These are phyloP conservation scores for Spinus pinus DNA, from an alignment of 2,797 vertebrate genomes.

Conservation along the genomic window DNA sequence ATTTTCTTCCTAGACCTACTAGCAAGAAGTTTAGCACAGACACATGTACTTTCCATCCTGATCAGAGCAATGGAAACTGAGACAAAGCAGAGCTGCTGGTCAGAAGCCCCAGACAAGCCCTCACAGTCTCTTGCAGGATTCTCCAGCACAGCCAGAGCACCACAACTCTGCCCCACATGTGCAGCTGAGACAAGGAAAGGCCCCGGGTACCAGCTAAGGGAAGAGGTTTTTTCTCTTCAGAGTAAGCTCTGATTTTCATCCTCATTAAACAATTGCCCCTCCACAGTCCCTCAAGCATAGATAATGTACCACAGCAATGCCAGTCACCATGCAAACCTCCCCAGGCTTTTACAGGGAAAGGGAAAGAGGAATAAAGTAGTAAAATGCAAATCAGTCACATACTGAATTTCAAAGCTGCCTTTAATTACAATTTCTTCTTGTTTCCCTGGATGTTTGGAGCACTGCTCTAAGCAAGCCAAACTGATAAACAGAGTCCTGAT, in stretches of 20 bases:
- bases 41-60: background rate
- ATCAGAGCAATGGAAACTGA: background rate
- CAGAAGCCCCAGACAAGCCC: background rate
- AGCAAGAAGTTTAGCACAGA: background rate
- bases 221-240: background rate
- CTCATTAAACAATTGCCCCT: conserved; percentile 17
- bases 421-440: conserved; percentile 48
- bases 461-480: conserved; percentile 17
- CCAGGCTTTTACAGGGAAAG: background rate
- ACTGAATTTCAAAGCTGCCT: conserved; percentile 32
- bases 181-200: background rate
- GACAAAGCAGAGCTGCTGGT: background rate
- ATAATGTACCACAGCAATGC: background rate
- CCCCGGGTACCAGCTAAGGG: rapidly evolving
- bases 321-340: background rate
- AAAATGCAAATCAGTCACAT: conserved; percentile 32
- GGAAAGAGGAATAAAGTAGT: background rate
- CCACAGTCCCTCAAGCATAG: background rate
- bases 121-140: background rate
- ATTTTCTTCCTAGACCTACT: background rate
- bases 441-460: background rate
- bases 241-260: conserved; percentile 11
- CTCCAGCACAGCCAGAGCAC: background rate
- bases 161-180: background rate
- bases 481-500: background rate